Evolutionary conservation across 2,888 invertebrate species (phyloP), one percentile per base, ranked within the genome.

Genomic region (Lasius fuliginosus): DNA sequence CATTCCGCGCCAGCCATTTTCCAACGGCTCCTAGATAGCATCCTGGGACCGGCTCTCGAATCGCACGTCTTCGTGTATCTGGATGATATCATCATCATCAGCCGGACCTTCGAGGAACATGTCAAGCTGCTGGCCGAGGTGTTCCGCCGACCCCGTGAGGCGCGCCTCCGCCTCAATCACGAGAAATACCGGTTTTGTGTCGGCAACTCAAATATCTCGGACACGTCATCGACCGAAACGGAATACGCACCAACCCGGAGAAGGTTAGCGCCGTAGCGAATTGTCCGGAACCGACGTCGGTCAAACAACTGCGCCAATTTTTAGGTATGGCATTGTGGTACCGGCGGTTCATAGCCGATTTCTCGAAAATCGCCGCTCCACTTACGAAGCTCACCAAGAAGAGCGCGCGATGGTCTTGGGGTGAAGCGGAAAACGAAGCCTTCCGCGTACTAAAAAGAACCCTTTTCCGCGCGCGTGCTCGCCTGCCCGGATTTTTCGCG

Each of bases 301-400:
- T 49, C 0, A n/a, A 42, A 0, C 33, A 60, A 9, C 12, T 82
- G 0, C 82, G 74, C 0, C 71, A 56, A 6, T 83, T 77, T 27
- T 9, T 49, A 5, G 82, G 58, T 0, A 58, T 69, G 5, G 40
- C n/a, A 3, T 83, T 62, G 0, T 83, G 62, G 49, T 75, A 83
- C 11, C 60, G 75, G 0, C 49, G 68, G 0, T 83, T 62, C 15
- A 73, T 58, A 0, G 58, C 62, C 1, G 30, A 56, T 1, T 73
- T 33, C 33, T 33, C 4, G 2, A 4, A 2, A 3, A 36, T 36
- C 36, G 36, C 36, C 36, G 2, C 36, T 6, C 49, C 15, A 3
- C 49, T 62, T 40, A 2, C 30, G 0, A 4, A 6, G 6, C 46
- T 83, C 0, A 42, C 56, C 0, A n/a, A 9, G 1, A 71, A 77